Evolutionary conservation across 2,113 vertebrate genomes (phyloP).

Genomic region (Cathartes aura): DNA sequence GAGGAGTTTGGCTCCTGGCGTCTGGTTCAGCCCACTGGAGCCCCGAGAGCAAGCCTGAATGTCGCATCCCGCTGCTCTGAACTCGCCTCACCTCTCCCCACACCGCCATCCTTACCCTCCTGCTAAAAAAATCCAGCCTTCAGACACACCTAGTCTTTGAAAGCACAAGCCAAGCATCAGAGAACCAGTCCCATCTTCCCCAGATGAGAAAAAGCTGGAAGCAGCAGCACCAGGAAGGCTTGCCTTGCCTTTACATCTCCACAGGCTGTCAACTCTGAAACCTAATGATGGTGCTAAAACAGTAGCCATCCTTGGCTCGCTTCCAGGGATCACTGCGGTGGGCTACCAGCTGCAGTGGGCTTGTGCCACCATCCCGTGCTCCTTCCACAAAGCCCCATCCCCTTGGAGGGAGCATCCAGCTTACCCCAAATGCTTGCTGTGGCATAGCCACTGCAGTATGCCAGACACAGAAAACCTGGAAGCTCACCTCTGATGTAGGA

Average conservation of each 20-base stretch:
- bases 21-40: not conserved
- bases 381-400: not conserved
- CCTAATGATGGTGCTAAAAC: not conserved
- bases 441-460: not conserved
- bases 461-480: not conserved
- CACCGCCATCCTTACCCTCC: not conserved
- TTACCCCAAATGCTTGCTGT: not conserved
- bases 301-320: not conserved
- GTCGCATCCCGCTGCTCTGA: not conserved
- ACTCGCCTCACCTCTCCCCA: rapidly evolving
- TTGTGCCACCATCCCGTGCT: not conserved
- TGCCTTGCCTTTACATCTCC: not conserved
- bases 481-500: not conserved
- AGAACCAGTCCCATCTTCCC: not conserved
- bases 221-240: not conserved
- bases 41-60: not conserved
- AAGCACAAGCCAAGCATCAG: not conserved
- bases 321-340: not conserved
- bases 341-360: not conserved
- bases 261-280: not conserved
- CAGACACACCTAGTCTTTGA: not conserved
- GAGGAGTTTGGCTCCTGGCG: not conserved
- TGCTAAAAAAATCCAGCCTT: not conserved
- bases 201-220: not conserved
- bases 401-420: not conserved